A percentile compares a stretch with the other conserved stretches of the same genome.
Conservation (phyloP, 2,113 vertebrate species). For the Erinaceus europaeus region DNA sequence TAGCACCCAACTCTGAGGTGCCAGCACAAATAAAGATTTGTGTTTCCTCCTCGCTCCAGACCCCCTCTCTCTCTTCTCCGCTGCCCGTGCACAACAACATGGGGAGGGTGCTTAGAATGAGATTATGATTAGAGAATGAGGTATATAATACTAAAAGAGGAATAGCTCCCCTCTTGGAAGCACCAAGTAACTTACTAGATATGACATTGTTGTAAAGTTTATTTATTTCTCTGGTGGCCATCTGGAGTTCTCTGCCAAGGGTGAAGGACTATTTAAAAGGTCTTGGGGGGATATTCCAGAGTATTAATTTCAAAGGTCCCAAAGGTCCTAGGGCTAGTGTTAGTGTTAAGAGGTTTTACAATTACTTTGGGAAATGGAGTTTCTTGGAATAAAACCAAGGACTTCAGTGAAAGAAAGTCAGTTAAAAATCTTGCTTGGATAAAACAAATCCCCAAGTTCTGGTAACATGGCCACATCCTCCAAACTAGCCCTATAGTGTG, state of each 20-base stretch:
- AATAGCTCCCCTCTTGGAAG: not conserved
- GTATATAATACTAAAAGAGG: not conserved
- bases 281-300: not conserved
- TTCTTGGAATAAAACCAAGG: not conserved
- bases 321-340: not conserved
- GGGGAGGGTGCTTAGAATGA: no score
- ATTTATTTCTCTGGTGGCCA: not conserved
- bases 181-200: not conserved
- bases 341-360: not conserved
- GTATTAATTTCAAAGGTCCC: not conserved
- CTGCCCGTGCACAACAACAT: no score
- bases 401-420: not conserved
- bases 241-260: conserved; percentile 5
- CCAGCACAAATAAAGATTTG: no score
- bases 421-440: not conserved
- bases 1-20: no score
- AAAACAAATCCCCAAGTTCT: not conserved
- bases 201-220: not conserved
- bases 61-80: no score
- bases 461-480: no score
- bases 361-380: not conserved
- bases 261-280: not conserved
- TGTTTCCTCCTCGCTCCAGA: no score
- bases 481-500: no score
- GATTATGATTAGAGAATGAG: no score